Conservation (phyloP, 2,888 invertebrate species). For the Pogonocherus hispidulus region DNA sequence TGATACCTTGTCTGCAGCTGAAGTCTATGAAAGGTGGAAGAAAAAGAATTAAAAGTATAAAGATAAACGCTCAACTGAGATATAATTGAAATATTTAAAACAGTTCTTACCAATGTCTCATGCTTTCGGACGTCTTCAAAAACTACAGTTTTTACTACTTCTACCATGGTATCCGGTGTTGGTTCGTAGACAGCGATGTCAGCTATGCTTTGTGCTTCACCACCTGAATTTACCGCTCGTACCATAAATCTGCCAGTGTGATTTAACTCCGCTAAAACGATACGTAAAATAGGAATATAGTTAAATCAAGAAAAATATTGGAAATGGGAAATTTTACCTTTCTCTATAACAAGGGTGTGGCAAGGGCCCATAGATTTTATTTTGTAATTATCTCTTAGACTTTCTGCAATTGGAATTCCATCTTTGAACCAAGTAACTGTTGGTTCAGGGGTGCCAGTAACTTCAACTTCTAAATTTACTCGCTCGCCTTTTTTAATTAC, state of each 20-base stretch:
- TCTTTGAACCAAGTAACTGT: conserved; percentile 82
- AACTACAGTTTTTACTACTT: conserved; percentile 77
- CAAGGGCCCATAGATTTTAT: conserved; percentile 78
- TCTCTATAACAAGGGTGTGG: conserved; percentile 79
- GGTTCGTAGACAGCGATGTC: conserved; percentile 82
- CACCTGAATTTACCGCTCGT: conserved; percentile 80
- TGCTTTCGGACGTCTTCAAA: conserved; percentile 73
- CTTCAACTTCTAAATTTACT: conserved; percentile 81
- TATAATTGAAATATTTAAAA: not conserved
- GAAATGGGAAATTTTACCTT: conserved; percentile 72
- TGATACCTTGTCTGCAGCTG: conserved; percentile 60
- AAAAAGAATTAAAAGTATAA: conserved; percentile 44
- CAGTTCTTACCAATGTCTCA: conserved; percentile 66
- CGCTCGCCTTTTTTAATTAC: conserved; percentile 80
- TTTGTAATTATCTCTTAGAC: conserved; percentile 71
- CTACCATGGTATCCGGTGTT: conserved; percentile 77
- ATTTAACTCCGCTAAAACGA: conserved; percentile 71
- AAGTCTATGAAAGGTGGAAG: conserved; percentile 54
- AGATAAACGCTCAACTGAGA: conserved; percentile 29
- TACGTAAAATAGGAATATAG: conserved; percentile 10
- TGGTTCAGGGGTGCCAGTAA: conserved; percentile 84
- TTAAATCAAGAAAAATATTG: not conserved
- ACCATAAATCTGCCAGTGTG: conserved; percentile 86
- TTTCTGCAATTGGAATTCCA: conserved; percentile 74
- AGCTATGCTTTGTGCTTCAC: conserved; percentile 87